These are phyloP conservation scores for Butorides virescens DNA, from an alignment of 2,113 vertebrate species.

Conservation along the genomic window DNA sequence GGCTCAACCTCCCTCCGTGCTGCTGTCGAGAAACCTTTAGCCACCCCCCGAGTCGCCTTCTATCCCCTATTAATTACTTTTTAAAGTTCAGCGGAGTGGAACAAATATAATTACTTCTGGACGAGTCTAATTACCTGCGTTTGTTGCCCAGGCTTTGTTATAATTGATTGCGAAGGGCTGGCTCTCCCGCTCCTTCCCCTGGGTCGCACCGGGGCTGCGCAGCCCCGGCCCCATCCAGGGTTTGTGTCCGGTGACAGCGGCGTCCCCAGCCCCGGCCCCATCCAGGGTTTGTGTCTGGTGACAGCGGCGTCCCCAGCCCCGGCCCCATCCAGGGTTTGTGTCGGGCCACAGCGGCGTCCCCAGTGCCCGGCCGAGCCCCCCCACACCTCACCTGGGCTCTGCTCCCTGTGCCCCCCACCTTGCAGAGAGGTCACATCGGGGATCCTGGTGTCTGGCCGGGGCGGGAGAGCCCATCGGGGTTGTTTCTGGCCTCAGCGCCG, in stretches of 20 bases:
- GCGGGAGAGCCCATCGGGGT: background rate
- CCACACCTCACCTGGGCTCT: background rate
- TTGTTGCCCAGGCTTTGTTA: slow-evolving; percentile 3
- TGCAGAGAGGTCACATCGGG: background rate
- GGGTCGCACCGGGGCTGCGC: background rate
- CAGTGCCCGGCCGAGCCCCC: background rate
- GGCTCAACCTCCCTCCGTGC: background rate
- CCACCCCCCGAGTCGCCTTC: background rate
- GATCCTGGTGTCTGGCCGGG: background rate
- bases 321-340: background rate
- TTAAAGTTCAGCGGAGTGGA: background rate
- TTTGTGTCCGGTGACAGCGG: background rate
- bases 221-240: background rate
- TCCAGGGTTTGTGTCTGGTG: background rate
- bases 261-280: background rate
- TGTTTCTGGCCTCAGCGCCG: background rate
- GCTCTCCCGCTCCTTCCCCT: background rate
- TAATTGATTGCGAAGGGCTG: background rate
- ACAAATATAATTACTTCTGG: slow-evolving; percentile 31
- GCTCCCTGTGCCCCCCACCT: background rate
- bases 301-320: background rate
- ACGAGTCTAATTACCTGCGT: background rate
- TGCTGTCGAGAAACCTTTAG: background rate
- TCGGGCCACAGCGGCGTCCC: background rate
- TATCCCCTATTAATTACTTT: background rate